Conservation (phyloP, 2,888 invertebrate genomes). For the Pelosia muscerda region DNA sequence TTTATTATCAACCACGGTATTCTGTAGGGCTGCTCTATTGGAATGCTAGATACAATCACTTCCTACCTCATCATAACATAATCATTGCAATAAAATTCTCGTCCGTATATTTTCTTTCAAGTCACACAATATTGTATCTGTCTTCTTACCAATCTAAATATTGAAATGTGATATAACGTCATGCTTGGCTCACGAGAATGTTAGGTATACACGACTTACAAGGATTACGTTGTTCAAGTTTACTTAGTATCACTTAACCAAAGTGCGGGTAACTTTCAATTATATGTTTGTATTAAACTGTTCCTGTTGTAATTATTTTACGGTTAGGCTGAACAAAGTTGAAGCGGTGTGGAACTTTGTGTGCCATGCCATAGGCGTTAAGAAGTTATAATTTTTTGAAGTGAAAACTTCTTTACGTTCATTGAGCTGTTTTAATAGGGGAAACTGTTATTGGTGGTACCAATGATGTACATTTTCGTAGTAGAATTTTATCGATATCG, state of each 20-base stretch:
- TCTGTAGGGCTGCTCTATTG: too few relatives aligned
- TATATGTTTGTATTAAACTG: slow-evolving; percentile 25
- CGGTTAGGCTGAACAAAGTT: slow-evolving; percentile 13
- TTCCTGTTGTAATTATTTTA: slow-evolving; percentile 34
- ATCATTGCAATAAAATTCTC: too few relatives aligned
- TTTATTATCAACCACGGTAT: too few relatives aligned
- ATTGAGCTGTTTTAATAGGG: not conserved
- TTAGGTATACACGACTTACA: slow-evolving; percentile 39
- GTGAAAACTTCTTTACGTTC: not conserved
- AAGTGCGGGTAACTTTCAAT: slow-evolving; percentile 32
- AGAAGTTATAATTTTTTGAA: not conserved
- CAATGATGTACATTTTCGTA: not conserved
- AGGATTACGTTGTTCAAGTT: slow-evolving; percentile 35
- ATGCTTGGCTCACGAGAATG: slow-evolving; percentile 18
- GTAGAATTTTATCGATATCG: too few relatives aligned
- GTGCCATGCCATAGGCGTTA: not conserved
- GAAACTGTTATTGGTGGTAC: not conserved
- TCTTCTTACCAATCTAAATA: not conserved
- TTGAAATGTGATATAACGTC: slow-evolving; percentile 11
- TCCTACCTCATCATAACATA: too few relatives aligned
- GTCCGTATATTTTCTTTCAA: too few relatives aligned
- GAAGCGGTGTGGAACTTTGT: not conserved
- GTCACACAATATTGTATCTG: not conserved
- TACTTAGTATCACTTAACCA: slow-evolving; percentile 38
- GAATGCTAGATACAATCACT: too few relatives aligned